These are phyloP conservation scores for Pyrgus malvae DNA, from an alignment of 2,888 invertebrate species.

Conservation along the genomic window DNA sequence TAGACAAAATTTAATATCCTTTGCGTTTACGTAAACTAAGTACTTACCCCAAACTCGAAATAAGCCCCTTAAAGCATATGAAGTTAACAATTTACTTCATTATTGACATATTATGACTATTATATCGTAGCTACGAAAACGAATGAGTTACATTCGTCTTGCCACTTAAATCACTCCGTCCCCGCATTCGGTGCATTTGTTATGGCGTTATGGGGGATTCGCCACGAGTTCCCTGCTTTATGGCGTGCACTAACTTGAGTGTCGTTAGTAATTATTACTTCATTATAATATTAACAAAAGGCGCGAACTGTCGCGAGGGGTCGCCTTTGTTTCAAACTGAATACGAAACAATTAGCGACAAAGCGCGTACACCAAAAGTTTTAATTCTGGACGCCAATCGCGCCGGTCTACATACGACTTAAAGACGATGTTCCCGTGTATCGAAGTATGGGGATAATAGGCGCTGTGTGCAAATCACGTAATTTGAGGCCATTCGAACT, in stretches of 20 bases:
- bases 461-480: conserved; percentile 2
- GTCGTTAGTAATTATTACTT: conserved; percentile 69
- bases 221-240: conserved; percentile 54
- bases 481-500: conserved; percentile 21
- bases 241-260: conserved; percentile 58
- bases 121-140: conserved; percentile 41
- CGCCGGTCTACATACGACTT: conserved; percentile 10
- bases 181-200: conserved; percentile 40
- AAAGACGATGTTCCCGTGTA: conserved; percentile 14
- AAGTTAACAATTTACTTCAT: too few species aligned
- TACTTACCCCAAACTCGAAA: too few species aligned
- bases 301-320: conserved; percentile 60
- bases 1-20: too few species aligned
- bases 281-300: conserved; percentile 71
- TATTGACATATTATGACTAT: too few species aligned
- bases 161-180: conserved; percentile 26
- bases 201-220: conserved; percentile 48
- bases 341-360: conserved; percentile 42
- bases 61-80: too few species aligned
- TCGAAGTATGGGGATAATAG: neutral
- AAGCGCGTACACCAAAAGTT: conserved; percentile 18
- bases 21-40: too few species aligned
- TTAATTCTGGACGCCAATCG: conserved; percentile 17
- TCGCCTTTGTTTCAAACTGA: conserved; percentile 72
- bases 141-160: conserved; percentile 9